Base-by-base conservation (phyloP, 2,888 invertebrate genomes). In the Aphidius colemani region DNA sequence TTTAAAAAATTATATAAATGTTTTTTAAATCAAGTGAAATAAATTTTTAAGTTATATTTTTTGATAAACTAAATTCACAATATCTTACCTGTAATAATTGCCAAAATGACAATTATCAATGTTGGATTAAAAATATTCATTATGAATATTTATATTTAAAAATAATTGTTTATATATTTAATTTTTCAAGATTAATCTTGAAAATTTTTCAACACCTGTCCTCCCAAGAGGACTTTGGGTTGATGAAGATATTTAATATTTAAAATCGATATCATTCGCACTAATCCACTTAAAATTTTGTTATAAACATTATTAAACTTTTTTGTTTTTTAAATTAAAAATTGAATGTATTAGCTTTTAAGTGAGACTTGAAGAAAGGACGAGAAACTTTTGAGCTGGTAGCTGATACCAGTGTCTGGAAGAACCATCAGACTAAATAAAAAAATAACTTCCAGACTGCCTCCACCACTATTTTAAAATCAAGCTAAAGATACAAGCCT, bases 121-220 rank as follows among this genome's bases (percentile, higher is more conserved):
- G 71, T 67, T 67, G 67, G 65, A 66, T 59, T 65, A 66, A 66
- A 66, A 66, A 71, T 68, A 69, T 69, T 69, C 72, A 72, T 71
- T 67, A 68, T 66, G 63, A 66, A 43, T 59, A 66, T 46, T 57
- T 57, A 7, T 57, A 45, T 57, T 46, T 30, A 4, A 30, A 5
- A 30, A 30, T 30, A 30, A 30, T 30, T 3, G 0, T 30, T 30
- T 0, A 30, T 30, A 30, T 30, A 5, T 30, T 30, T 30, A 30
- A 30, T 30, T 30, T 30, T 30, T 30, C 30, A 30, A 30, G 30
- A 18, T 46, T 46, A 8, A 45, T 45, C 30, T 45, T 39, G 46
- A 18, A 11, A 55, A 43, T 44, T 44, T 44, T 44, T n/a, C n/a
- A 55, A 18, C 57, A 57, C 57, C 46, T 18, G 57, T 46, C 57